Conservation (phyloP, 1,140 invertebrate genomes). For the Caerostris darwini region DNA sequence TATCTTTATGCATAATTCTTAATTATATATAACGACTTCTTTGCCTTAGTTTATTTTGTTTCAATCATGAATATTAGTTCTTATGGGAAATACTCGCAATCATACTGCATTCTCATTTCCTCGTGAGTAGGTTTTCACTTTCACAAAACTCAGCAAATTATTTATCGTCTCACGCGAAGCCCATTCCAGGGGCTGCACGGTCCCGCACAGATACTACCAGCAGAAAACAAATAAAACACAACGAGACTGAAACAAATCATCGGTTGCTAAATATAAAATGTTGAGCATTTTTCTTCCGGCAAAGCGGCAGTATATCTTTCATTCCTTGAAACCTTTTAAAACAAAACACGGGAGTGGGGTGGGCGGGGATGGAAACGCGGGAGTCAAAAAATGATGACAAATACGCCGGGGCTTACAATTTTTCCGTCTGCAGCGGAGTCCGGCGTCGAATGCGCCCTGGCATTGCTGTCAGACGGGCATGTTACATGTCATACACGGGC, state of each 20-base stretch:
- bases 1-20: too few relatives aligned
- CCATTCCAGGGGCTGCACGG: neutral
- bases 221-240: slow-evolving; percentile 1
- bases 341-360: slow-evolving; percentile 4
- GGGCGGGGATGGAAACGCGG: neutral
- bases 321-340: slow-evolving; percentile 47
- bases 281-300: slow-evolving; percentile 39
- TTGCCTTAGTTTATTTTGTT: too few relatives aligned
- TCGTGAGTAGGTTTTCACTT: neutral
- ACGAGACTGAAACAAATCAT: slow-evolving; percentile 60
- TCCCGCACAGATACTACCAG: neutral
- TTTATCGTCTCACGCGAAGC: neutral
- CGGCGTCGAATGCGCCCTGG: slow-evolving; percentile 28
- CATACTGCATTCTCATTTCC: neutral
- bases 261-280: slow-evolving; percentile 67
- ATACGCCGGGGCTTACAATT: slow-evolving; percentile 62
- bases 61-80: too few relatives aligned
- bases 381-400: slow-evolving; percentile 59
- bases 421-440: slow-evolving; percentile 35
- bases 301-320: slow-evolving; percentile 50
- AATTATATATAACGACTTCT: too few relatives aligned
- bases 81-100: neutral
- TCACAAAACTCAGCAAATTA: neutral
- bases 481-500: slow-evolving; percentile 72
- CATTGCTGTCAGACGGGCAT: slow-evolving; percentile 62